Evolutionary conservation across 2,113 vertebrate species (phyloP), one percentile per base, ranked within the genome.

Genomic region (Hylia prasina): DNA sequence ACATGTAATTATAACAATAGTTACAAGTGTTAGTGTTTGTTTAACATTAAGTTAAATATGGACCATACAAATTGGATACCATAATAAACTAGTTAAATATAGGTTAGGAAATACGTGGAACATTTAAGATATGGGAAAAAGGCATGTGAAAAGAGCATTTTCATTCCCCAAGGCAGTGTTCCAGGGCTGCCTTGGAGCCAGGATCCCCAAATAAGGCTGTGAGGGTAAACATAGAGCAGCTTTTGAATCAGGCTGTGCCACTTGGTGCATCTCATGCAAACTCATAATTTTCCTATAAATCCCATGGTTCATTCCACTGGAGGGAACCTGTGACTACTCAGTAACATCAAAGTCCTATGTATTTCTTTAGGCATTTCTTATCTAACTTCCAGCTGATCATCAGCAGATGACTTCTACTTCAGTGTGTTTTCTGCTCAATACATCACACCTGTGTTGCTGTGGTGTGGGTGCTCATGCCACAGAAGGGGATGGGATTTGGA

Each of bases 91-190:
- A 73, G 82, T 82, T 95, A 95, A 96, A 96, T 87, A 97, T 68
- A 92, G 91, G 31, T 77, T 90, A 89, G 68, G 56, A 94, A 88
- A 90, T 31, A 6, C 1, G 2, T 66, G 68, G 50, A 81, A 87
- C 82, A 90, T 86, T 86, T 83, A 95, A 90, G 64, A 78, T 89
- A 95, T 30, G 89, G 86, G 60, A 58, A 93, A 95, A 92, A 92
- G 39, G 60, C 89, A 89, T 75, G 86, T 81, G 94, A 96, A 96
- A 92, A 93, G 58, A 60, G 56, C 5, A 0, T 87, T 83, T 92
- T 54, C 64, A 89, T 90, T 93, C 93, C 95, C 80, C 64, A 92
- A 78, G 93, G 82, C 90, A 96, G 47, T 54, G 86, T 23, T 78
- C 80, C 56, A 81, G 47, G 22, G 39, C 72, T 93, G 71, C 80